Percentiles rank a stretch among this genome's conserved stretches.
Conservation (phyloP, 2,888 invertebrate genomes). For the Catocala fraxini region DNA sequence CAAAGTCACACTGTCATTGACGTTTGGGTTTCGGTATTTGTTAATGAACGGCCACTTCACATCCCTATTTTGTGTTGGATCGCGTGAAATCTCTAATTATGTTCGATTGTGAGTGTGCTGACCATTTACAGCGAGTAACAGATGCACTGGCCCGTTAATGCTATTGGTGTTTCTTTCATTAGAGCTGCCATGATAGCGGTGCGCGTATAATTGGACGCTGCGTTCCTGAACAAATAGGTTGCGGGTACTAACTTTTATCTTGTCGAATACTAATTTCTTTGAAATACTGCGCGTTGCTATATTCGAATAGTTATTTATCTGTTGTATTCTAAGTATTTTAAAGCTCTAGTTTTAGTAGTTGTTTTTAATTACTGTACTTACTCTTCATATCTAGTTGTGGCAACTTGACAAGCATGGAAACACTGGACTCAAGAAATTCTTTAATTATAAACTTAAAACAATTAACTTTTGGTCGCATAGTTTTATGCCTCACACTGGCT, state of each 20-base stretch:
- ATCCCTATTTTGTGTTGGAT: constrained; percentile 44
- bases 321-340: too few species aligned
- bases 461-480: too few species aligned
- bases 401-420: too few species aligned
- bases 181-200: constrained; percentile 36
- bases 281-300: too few species aligned
- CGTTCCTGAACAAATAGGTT: constrained; percentile 15
- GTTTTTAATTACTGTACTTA: too few species aligned
- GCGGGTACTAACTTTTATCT: background rate
- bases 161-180: constrained; percentile 41
- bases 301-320: too few species aligned
- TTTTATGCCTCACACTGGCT: too few species aligned
- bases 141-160: constrained; percentile 47
- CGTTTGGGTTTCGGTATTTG: background rate
- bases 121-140: constrained; percentile 52
- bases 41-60: constrained; percentile 27
- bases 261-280: background rate
- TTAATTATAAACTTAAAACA: too few species aligned
- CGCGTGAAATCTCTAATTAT: constrained; percentile 74
- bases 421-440: too few species aligned
- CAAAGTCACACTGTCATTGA: background rate
- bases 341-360: too few species aligned
- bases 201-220: constrained; percentile 36
- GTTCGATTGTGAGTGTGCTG: constrained; percentile 52
- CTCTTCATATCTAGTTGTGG: too few species aligned